A percentile compares a stretch with the other conserved stretches of the same genome.
phyloP scores from a whole-genome alignment of 2,113 vertebrate species.

The Picathartes gymnocephalus region DNA sequence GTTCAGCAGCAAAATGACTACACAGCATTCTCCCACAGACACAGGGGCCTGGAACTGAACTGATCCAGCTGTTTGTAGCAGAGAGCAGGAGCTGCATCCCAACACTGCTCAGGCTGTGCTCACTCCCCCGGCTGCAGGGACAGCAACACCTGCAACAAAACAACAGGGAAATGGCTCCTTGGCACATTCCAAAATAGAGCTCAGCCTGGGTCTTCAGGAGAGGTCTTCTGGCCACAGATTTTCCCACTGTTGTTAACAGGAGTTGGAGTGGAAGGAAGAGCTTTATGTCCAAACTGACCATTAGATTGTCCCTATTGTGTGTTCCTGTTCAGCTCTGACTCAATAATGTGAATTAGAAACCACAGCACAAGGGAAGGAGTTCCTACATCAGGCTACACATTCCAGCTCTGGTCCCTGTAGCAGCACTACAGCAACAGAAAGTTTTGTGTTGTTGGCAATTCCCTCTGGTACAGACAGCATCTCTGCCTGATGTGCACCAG shows the following conservation, averaged over 20 bases:
- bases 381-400: background rate
- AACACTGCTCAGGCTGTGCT: background rate
- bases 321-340: background rate
- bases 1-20: background rate
- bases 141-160: background rate
- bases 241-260: background rate
- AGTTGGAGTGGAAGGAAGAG: background rate
- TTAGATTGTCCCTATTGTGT: background rate
- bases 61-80: constrained; percentile 24
- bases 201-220: background rate
- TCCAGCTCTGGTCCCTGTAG: background rate
- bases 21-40: background rate
- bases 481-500: background rate
- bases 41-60: background rate
- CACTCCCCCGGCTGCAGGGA: background rate
- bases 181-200: background rate
- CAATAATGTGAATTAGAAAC: background rate
- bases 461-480: background rate
- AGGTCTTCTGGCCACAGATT: background rate
- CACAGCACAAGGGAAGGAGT: background rate
- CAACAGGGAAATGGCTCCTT: background rate
- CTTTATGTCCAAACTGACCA: background rate
- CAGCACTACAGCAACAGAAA: background rate
- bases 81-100: background rate
- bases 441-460: background rate